Evolutionary conservation across 1,140 invertebrate species (phyloP).

Genomic region (Hirudo medicinalis): DNA sequence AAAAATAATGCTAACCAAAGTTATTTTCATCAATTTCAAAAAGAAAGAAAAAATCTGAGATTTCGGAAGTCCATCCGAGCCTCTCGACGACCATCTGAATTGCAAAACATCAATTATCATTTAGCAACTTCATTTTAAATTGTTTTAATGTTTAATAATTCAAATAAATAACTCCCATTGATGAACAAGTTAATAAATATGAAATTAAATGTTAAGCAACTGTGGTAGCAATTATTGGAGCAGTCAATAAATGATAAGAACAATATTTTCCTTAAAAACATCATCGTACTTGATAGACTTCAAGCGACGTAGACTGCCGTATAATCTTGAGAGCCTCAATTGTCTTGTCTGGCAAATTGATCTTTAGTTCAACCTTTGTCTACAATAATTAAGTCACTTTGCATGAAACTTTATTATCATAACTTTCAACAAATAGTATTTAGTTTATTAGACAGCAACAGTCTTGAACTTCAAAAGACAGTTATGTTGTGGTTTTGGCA

Average conservation of each 20-base stretch:
- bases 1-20: conserved; percentile 32
- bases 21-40: conserved; percentile 75
- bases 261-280: neutral
- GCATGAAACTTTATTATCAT: neutral
- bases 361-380: conserved; percentile 77
- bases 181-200: conserved; percentile 14
- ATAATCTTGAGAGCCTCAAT: conserved; percentile 81
- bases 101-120: conserved; percentile 20
- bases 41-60: conserved; percentile 81
- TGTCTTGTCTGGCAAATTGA: conserved; percentile 64
- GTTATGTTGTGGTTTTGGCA: neutral
- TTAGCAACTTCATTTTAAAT: too few relatives aligned
- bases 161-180: too few relatives aligned
- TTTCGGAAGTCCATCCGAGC: conserved; percentile 62
- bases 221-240: neutral
- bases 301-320: conserved; percentile 73
- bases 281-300: conserved; percentile 59
- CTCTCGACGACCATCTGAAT: conserved; percentile 62
- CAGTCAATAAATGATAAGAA: neutral
- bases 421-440: neutral
- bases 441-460: neutral
- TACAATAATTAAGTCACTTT: neutral
- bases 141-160: too few relatives aligned
- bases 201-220: neutral
- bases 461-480: neutral